Evolutionary conservation across 2,797 vertebrate genomes (phyloP).

Genomic region (Falco rusticolus): DNA sequence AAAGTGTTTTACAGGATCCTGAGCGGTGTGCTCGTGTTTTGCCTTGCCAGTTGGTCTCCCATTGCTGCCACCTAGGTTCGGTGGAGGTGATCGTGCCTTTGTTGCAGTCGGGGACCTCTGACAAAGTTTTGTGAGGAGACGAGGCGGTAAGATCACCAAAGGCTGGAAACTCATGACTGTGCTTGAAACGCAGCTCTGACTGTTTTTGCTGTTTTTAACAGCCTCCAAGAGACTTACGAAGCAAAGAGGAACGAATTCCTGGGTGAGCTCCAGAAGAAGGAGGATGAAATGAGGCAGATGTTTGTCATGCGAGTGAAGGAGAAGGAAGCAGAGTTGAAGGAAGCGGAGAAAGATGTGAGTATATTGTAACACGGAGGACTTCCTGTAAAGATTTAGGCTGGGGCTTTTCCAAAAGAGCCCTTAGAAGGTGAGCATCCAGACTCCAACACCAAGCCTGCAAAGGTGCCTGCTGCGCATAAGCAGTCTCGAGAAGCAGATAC

Average conservation of each 20-base stretch:
- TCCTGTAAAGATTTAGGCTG: neutral
- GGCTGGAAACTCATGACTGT: neutral
- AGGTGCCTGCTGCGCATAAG: neutral
- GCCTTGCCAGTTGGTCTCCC: neutral
- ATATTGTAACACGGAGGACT: neutral
- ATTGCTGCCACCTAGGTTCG: neutral
- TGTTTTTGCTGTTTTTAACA: slow-evolving; percentile 17
- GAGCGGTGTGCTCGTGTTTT: accelerated
- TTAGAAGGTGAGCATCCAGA: neutral
- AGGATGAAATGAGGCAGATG: slow-evolving; percentile 87
- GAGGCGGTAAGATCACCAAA: accelerated
- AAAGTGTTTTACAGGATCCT: neutral
- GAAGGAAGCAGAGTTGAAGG: slow-evolving; percentile 84
- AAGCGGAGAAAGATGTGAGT: slow-evolving; percentile 85
- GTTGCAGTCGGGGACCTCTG: neutral
- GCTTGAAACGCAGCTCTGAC: neutral
- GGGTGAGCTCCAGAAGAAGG: slow-evolving; percentile 84
- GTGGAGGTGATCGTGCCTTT: neutral
- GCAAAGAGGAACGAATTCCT: slow-evolving; percentile 85
- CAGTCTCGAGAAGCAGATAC: neutral
- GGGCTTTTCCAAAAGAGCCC: neutral
- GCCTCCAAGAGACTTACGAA: slow-evolving; percentile 85
- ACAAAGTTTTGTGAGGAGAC: accelerated
- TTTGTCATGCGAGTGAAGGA: slow-evolving; percentile 86
- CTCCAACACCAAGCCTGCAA: neutral